Percentiles rank a stretch among this genome's conserved stretches.
phyloP scores from a whole-genome alignment of 2,797 vertebrate species.

The Labeo calbasu region DNA sequence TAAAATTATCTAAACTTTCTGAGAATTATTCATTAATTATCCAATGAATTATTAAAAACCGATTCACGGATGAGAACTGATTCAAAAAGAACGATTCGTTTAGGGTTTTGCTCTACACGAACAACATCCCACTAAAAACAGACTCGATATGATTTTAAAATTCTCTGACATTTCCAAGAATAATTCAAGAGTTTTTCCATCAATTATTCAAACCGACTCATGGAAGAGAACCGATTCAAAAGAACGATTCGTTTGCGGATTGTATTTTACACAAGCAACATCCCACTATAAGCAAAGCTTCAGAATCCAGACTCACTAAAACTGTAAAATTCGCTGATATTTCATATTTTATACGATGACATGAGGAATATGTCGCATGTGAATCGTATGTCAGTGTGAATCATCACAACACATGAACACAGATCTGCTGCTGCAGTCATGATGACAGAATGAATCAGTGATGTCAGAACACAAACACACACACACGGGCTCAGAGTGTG shows the following conservation, averaged over 20 bases:
- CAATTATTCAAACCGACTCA: background rate
- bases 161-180: background rate
- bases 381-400: background rate
- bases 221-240: background rate
- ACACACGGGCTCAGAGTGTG: too few species aligned
- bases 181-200: too few species aligned
- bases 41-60: too few species aligned
- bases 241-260: background rate
- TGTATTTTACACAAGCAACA: background rate
- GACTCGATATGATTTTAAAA: background rate
- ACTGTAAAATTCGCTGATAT: background rate
- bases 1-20: too few species aligned
- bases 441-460: background rate
- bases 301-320: background rate
- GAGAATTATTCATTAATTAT: too few species aligned
- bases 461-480: background rate
- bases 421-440: background rate
- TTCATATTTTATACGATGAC: too few species aligned
- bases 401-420: background rate
- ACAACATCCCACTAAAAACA: too few species aligned
- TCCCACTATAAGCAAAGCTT: background rate
- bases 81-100: background rate
- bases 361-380: background rate
- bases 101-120: too few species aligned
- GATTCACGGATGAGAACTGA: background rate